Evolutionary conservation across 2,888 invertebrate genomes (phyloP).

Genomic region (Heliconius cydno): DNA sequence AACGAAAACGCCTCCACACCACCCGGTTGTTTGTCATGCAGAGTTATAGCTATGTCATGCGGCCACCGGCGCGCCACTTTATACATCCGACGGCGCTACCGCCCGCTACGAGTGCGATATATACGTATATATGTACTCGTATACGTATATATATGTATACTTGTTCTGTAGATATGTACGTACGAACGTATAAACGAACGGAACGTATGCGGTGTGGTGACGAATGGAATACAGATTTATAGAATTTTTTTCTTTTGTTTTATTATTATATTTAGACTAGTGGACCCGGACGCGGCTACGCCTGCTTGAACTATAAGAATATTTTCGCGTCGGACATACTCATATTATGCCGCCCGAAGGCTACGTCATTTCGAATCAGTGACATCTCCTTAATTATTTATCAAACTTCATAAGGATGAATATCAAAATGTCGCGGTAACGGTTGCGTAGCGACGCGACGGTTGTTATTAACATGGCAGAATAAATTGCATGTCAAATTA

Average conservation of each 20-base stretch:
- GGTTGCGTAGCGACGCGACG: too few relatives aligned
- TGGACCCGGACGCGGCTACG: too few relatives aligned
- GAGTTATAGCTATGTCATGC: conserved; percentile 83
- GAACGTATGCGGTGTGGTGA: conserved; percentile 10
- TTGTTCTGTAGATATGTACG: not conserved
- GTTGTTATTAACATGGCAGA: too few relatives aligned
- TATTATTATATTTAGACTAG: not conserved
- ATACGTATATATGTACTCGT: conserved; percentile 38
- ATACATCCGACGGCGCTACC: conserved; percentile 79
- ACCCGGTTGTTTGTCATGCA: conserved; percentile 78
- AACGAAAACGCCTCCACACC: conserved; percentile 62
- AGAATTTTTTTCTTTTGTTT: not conserved
- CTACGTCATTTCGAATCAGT: too few relatives aligned
- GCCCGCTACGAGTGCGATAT: conserved; percentile 64
- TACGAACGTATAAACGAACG: not conserved
- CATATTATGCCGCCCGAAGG: too few relatives aligned
- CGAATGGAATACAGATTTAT: conserved; percentile 19
- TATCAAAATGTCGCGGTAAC: too few relatives aligned
- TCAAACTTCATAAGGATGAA: too few relatives aligned
- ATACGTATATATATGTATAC: conserved; percentile 38
- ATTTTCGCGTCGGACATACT: too few relatives aligned
- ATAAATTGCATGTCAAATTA: too few relatives aligned
- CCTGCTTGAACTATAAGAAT: too few relatives aligned
- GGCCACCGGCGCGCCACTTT: conserved; percentile 83
- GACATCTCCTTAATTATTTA: too few relatives aligned